Evolutionary conservation across 2,797 vertebrate genomes (phyloP).

Genomic region (Malacoraja senta): DNA sequence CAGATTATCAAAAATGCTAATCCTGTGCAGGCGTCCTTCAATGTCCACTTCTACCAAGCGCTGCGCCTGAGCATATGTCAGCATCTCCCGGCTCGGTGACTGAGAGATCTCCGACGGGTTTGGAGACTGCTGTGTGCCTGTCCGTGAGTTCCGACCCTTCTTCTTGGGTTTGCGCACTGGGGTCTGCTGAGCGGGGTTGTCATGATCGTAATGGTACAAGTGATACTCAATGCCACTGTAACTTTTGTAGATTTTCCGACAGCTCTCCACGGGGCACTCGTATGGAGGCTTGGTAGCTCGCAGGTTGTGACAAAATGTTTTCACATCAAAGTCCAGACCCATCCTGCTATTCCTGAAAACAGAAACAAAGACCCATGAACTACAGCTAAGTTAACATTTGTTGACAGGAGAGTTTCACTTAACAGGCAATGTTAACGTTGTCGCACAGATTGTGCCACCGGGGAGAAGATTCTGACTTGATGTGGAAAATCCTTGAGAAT

Average conservation of each 20-base stretch:
- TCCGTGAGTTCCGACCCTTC: conserved; percentile 79
- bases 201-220: conserved; percentile 95
- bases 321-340: conserved; percentile 97
- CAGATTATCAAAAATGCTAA: conserved; percentile 95
- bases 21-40: conserved; percentile 87
- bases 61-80: conserved; percentile 96
- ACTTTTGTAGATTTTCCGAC: conserved; percentile 96
- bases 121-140: conserved; percentile 77
- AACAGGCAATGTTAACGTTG: background rate
- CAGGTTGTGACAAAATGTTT: conserved; percentile 96
- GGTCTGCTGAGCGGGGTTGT: conserved; percentile 79
- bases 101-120: conserved; percentile 79
- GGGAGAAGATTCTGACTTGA: background rate
- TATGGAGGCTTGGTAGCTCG: conserved; percentile 95
- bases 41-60: conserved; percentile 95
- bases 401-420: conserved; percentile 46
- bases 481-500: background rate
- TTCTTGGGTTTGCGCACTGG: conserved; percentile 91
- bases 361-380: conserved; percentile 53
- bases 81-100: conserved; percentile 86
- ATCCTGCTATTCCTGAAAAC: conserved; percentile 58
- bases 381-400: conserved; percentile 64
- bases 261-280: conserved; percentile 89
- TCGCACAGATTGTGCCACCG: background rate
- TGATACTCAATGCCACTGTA: conserved; percentile 98